A percentile compares a stretch with the other conserved stretches of the same genome.
Conservation (phyloP, 2,113 vertebrate genomes). For the Phaethon lepturus region DNA sequence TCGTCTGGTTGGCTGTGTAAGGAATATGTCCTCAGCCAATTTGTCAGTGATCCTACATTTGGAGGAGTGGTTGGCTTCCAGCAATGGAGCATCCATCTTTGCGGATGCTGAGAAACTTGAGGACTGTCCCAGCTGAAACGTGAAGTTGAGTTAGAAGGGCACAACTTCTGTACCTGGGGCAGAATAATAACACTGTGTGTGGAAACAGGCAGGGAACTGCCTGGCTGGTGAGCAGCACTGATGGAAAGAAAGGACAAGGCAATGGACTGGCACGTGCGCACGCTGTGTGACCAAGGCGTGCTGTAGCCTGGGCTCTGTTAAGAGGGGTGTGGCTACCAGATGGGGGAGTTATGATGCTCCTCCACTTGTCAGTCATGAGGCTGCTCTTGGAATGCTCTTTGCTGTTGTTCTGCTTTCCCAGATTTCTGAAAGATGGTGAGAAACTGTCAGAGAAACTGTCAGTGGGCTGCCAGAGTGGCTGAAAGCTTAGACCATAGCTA, state of each 20-base stretch:
- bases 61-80: background rate
- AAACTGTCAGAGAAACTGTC: background rate
- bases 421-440: background rate
- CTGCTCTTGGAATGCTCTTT: background rate
- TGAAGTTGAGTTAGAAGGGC: background rate
- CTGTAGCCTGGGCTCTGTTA: background rate
- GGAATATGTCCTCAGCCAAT: background rate
- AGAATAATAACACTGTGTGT: fast-evolving
- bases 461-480: background rate
- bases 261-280: too few species aligned
- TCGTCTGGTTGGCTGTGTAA: background rate
- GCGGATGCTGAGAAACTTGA: background rate
- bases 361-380: background rate
- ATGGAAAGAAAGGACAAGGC: background rate
- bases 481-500: background rate
- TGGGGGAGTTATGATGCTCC: background rate
- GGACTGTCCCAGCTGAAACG: background rate
- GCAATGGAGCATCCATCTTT: fast-evolving
- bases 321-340: background rate
- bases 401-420: background rate
- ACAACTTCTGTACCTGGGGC: too few species aligned
- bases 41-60: background rate
- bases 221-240: background rate
- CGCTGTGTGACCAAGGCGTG: fast-evolving
- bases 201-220: fast-evolving